These are phyloP conservation scores for Dysidea cf. avara DNA, from an alignment of 37 sponge, comb jelly and placozoan genomes.

Conservation along the genomic window DNA sequence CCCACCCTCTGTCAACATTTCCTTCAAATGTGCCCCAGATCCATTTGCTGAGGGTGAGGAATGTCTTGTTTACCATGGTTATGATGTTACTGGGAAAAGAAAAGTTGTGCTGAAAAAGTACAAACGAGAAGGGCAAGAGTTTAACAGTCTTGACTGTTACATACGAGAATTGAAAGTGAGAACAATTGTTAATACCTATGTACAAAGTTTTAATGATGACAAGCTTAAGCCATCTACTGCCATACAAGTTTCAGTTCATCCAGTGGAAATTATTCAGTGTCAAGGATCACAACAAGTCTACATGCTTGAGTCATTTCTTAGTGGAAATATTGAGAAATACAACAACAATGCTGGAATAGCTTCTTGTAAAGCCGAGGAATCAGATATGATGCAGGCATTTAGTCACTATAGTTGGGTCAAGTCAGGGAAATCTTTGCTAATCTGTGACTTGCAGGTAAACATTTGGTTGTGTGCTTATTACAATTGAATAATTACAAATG, in stretches of 20 bases:
- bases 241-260: constrained; percentile 1
- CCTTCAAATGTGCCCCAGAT: no score
- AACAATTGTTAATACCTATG: constrained; percentile 42
- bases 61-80: no score
- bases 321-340: no score
- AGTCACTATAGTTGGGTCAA: no score
- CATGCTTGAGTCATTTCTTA: constrained; percentile 32
- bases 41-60: constrained; percentile 65
- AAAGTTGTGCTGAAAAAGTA: constrained; percentile 51
- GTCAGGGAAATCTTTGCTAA: constrained; percentile 28
- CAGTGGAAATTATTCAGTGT: constrained; percentile 35
- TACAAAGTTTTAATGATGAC: constrained; percentile 48
- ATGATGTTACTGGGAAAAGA: constrained; percentile 26
- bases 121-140: constrained; percentile 6
- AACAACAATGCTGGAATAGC: no score
- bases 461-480: no score
- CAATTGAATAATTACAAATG: no score
- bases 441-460: constrained; percentile 75
- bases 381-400: no score
- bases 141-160: constrained; percentile 44
- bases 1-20: constrained; percentile 30
- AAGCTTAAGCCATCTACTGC: constrained; percentile 14
- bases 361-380: no score
- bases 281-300: neutral
- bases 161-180: constrained; percentile 38